phyloP scores from a whole-genome alignment of 1,140 invertebrate genomes.

The Pemphigus obesinymphae region DNA sequence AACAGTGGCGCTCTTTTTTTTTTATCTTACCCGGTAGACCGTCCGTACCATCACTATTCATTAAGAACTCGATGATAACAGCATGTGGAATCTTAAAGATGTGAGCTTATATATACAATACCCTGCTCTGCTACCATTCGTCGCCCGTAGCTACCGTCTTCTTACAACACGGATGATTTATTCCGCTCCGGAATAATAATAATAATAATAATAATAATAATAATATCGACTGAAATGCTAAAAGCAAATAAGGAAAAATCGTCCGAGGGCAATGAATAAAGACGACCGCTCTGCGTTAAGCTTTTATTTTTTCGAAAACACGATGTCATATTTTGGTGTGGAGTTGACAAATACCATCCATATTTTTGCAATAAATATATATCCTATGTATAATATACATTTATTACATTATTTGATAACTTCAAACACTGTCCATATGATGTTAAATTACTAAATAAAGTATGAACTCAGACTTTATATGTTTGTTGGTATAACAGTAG shows the following conservation, averaged over 20 bases:
- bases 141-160: background rate
- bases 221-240: slow-evolving; percentile 24
- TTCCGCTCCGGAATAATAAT: background rate
- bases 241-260: slow-evolving; percentile 31
- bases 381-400: too few relatives aligned
- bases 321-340: background rate
- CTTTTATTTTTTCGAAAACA: background rate
- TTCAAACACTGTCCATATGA: too few relatives aligned
- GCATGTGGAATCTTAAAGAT: slow-evolving; percentile 37
- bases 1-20: background rate
- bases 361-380: too few relatives aligned
- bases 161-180: slow-evolving; percentile 17
- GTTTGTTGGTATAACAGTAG: too few relatives aligned
- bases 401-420: too few relatives aligned
- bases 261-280: slow-evolving; percentile 7
- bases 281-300: background rate
- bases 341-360: background rate
- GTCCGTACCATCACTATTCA: background rate
- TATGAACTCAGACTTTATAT: too few relatives aligned
- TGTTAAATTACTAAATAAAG: too few relatives aligned
- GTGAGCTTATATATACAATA: background rate
- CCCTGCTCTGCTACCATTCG: background rate
- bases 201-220: slow-evolving; percentile 18
- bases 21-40: background rate
- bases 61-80: slow-evolving; percentile 27